phyloP scores from a whole-genome alignment of 2,113 vertebrate species.

The Lagopus muta region DNA sequence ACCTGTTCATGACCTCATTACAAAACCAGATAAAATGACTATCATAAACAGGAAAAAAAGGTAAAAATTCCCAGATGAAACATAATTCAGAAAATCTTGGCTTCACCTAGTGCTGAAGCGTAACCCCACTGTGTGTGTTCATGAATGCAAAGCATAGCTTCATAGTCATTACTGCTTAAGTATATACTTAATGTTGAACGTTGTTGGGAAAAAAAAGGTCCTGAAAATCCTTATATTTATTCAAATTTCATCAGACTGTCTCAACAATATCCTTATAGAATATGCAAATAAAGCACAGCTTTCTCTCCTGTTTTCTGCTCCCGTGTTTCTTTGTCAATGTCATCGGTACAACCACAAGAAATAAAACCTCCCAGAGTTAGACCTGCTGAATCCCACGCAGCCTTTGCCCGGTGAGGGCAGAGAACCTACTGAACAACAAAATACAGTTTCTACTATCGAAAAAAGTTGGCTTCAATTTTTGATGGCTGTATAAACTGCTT shows the following conservation, averaged over 20 bases:
- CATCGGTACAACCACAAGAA: conserved; percentile 1
- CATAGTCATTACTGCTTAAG: conserved; percentile 73
- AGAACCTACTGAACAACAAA: conserved; percentile 6
- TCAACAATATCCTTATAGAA: conserved; percentile 73
- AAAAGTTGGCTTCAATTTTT: not conserved
- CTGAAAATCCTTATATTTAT: conserved; percentile 74
- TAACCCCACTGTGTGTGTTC: conserved; percentile 75
- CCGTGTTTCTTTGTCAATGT: conserved; percentile 63
- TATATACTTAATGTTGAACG: conserved; percentile 74
- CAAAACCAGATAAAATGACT: conserved; percentile 82
- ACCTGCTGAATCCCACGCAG: not conserved
- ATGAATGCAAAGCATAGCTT: conserved; percentile 77
- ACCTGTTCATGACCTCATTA: conserved; percentile 85
- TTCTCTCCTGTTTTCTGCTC: conserved; percentile 43
- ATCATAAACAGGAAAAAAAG: conserved; percentile 82
- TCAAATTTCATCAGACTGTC: conserved; percentile 72
- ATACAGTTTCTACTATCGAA: not conserved
- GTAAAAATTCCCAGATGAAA: conserved; percentile 82
- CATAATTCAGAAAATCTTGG: conserved; percentile 83
- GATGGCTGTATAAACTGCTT: not conserved
- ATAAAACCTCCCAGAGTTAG: conserved; percentile 21
- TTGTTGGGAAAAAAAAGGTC: conserved; percentile 38
- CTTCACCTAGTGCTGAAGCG: conserved; percentile 77
- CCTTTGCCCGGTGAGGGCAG: not conserved
- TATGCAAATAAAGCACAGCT: conserved; percentile 70